Base-by-base conservation (phyloP, 2,797 vertebrate genomes). In the Discoglossus pictus region DNA sequence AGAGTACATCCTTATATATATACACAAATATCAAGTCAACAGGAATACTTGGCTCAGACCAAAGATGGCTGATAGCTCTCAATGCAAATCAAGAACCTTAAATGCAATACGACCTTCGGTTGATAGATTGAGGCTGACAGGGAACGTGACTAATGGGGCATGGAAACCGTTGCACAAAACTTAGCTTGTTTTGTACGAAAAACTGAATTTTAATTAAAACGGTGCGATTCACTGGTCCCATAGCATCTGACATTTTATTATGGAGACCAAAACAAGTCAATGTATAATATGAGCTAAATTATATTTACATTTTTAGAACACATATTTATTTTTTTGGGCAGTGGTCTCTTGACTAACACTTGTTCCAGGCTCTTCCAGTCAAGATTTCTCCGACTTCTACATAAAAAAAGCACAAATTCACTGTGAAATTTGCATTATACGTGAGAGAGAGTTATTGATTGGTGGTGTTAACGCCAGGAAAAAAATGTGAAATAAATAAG, bases 251-350 rank as follows among this genome's bases (percentile, higher is more conserved):
- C 50, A 67, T 24, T 54, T 72, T 68, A 61, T 38, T 68, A 23
- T 54, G 56, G 40, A 72, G 71, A 44, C 17, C 63, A 34, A 74
- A 71, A 83, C 74, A 34, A 31, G 31, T 36, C 55, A 60, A 40
- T 69, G 67, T 76, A 70, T 76, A 62, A 18, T 78, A 76, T 79
- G 70, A 72, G 24, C 15, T 17, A 51, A 71, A 73, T 71, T 52
- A 72, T 67, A 68, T 77, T 79, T 79, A 67, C 75, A 67, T 74
- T 80, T n/a, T 65, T 56, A 68, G 73, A 71, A 65, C 70, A 50
- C 67, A 62, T 31, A 52, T 68, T 76, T 69, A 73, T 73, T 82
- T 75, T 44, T 43, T 74, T 76, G 81, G 61, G 65, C 72, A 79
- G 75, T 70, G 79, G 68, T 36, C n/a, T 20, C 4, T 4, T 31